Evolutionary conservation across 1,140 invertebrate genomes (phyloP), one percentile per base, ranked within the genome.

Genomic region (Hypsibius dujardini): DNA sequence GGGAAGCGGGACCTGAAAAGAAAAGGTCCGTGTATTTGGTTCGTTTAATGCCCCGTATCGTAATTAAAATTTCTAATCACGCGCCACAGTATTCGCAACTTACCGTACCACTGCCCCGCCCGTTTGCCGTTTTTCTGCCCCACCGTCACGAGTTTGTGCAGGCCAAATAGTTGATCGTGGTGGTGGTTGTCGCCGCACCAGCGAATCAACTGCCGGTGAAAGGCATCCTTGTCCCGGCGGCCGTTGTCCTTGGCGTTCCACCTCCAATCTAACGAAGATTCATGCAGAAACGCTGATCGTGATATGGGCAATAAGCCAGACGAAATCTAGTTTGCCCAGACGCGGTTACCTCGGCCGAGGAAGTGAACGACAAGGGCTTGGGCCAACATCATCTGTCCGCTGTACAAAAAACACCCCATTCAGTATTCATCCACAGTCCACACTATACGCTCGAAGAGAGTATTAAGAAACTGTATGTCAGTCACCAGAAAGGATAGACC

Each of bases 371-470:
- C 81, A 59, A 90, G 79, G 12, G 87, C 88, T 77, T 90, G 87
- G 1, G 87, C 88, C 62, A 90, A 76, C 75, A 90, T 81, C 89
- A 91, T 91, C 80, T 91, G 89, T n/a, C 88, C 89, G 79, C 87
- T 89, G n/a, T n/a, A n/a, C n/a, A n/a, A n/a, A n/a, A n/a, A n/a
- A n/a, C n/a, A n/a, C n/a, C n/a, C n/a, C n/a, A n/a, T n/a, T n/a
- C n/a, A n/a, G n/a, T n/a, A n/a, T n/a, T n/a, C n/a, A n/a, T n/a
- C n/a, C n/a, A n/a, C n/a, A n/a, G n/a, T n/a, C n/a, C n/a, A n/a
- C n/a, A n/a, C n/a, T n/a, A n/a, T n/a, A n/a, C n/a, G n/a, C n/a
- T n/a, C n/a, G n/a, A n/a, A n/a, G n/a, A n/a, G n/a, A n/a, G n/a
- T n/a, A n/a, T n/a, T n/a, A n/a, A n/a, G n/a, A n/a, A n/a, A n/a